Conservation (phyloP, 2,888 invertebrate species). For the Chrysolina haemoptera region DNA sequence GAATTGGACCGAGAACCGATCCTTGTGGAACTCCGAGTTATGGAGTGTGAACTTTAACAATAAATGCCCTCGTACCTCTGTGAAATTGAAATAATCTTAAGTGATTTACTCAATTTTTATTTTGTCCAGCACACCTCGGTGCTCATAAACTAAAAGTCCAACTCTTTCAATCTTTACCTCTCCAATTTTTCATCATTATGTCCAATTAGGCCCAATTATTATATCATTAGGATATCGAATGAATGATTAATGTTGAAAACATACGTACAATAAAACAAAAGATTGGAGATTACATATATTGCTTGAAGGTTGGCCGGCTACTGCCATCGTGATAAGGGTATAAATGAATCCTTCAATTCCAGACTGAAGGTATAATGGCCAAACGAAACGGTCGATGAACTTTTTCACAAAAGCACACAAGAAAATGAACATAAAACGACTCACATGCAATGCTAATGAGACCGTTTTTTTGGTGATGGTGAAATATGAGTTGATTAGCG, state of each 20-base stretch:
- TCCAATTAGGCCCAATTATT: slow-evolving; percentile 18
- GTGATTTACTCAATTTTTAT: too few species aligned
- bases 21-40: too few species aligned
- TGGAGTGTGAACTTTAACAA: too few species aligned
- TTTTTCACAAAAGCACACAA: background rate
- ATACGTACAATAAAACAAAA: slow-evolving; percentile 5
- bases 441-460: too few species aligned
- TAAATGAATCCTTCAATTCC: background rate
- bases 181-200: slow-evolving; percentile 7
- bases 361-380: background rate
- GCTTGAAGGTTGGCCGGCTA: background rate
- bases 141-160: background rate
- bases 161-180: background rate
- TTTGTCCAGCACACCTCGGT: too few species aligned
- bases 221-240: slow-evolving; percentile 21
- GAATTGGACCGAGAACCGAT: too few species aligned
- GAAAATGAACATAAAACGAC: background rate
- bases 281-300: background rate
- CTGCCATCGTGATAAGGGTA: background rate
- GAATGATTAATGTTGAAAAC: background rate
- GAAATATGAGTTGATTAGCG: too few species aligned
- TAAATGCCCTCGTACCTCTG: too few species aligned
- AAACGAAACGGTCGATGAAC: background rate
- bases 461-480: too few species aligned
- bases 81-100: too few species aligned